These are phyloP conservation scores for Picus viridis DNA, from an alignment of 2,797 vertebrate genomes.

Conservation along the genomic window DNA sequence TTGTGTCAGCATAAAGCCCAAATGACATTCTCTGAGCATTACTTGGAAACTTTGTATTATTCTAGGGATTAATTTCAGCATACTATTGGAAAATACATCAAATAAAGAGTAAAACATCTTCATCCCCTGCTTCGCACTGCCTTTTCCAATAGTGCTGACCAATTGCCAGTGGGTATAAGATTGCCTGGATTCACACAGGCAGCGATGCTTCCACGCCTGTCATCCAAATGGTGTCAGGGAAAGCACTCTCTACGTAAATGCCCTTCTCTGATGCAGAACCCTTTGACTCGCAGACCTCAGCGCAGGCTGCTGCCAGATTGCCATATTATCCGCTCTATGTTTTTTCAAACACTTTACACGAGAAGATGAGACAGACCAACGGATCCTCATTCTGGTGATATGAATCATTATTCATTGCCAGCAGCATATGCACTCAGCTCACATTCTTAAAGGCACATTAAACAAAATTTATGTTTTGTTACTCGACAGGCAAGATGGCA, in stretches of 20 bases:
- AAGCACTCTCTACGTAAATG: neutral
- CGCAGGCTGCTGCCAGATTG: conserved; percentile 31
- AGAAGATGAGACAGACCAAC: conserved; percentile 52
- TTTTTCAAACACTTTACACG: neutral
- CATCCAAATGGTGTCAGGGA: neutral
- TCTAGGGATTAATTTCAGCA: neutral
- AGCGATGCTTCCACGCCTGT: neutral
- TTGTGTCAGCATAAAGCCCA: conserved; percentile 56
- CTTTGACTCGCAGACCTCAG: neutral
- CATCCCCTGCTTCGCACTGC: neutral
- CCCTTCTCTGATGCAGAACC: neutral
- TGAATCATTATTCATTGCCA: neutral
- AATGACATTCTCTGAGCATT: neutral
- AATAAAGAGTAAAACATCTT: neutral
- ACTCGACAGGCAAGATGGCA: conserved; percentile 5
- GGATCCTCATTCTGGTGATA: neutral
- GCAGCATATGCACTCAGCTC: neutral
- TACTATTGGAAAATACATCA: neutral
- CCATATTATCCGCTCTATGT: neutral
- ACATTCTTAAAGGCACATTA: conserved; percentile 27
- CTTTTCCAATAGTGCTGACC: neutral
- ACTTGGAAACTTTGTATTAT: neutral
- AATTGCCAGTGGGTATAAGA: neutral
- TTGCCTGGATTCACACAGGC: neutral
- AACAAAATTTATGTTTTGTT: conserved; percentile 30